phyloP scores from a whole-genome alignment of 2,888 invertebrate species.

The Drosophila birchii region DNA sequence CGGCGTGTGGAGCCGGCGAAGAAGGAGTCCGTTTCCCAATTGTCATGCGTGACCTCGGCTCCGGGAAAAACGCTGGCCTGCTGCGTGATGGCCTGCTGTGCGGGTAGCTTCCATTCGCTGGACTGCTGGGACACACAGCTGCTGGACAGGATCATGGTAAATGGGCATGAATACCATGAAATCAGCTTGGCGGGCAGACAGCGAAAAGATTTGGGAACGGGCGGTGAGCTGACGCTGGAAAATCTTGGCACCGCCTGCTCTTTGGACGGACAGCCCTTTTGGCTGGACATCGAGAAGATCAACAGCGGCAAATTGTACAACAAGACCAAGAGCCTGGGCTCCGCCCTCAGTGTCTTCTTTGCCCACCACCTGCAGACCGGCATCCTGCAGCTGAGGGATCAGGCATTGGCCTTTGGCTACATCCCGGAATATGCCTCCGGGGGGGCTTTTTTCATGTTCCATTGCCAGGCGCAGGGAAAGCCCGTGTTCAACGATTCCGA shows the following conservation, averaged over 20 bases:
- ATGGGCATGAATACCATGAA: conserved; percentile 86
- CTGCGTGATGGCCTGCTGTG: conserved; percentile 87
- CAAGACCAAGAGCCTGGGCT: conserved; percentile 87
- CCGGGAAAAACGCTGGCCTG: conserved; percentile 87
- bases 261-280: conserved; percentile 86
- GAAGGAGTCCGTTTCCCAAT: neutral
- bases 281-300: conserved; percentile 86
- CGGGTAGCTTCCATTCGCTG: conserved; percentile 86
- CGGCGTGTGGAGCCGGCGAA: conserved; percentile 87
- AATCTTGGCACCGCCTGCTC: conserved; percentile 86
- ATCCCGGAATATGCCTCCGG: conserved; percentile 67
- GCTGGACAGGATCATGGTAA: conserved; percentile 87
- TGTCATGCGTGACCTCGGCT: neutral
- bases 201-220: conserved; percentile 82
- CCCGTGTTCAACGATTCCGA: conserved; percentile 87
- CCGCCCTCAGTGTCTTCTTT: conserved; percentile 87
- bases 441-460: conserved; percentile 89
- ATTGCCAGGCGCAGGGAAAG: conserved; percentile 87
- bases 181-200: conserved; percentile 85
- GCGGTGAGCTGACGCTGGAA: conserved; percentile 86
- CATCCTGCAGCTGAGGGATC: conserved; percentile 86
- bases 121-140: conserved; percentile 87
- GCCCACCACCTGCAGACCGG: conserved; percentile 85
- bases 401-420: conserved; percentile 86
- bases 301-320: conserved; percentile 87